Conservation (phyloP, 2,888 invertebrate genomes). For the Athripsodes cinereus region DNA sequence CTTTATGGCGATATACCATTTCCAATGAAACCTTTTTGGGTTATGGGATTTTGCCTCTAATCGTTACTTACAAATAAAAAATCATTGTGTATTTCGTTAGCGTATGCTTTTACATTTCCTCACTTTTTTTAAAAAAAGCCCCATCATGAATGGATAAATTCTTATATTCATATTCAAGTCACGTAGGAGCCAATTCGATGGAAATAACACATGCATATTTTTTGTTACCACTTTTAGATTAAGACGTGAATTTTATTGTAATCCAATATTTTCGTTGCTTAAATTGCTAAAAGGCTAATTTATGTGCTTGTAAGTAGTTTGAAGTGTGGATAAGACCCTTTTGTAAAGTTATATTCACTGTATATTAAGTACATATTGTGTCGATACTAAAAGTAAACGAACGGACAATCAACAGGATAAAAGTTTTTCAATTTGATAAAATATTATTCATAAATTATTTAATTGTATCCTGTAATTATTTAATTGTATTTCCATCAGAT, state of each 20-base stretch:
- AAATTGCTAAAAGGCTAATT: no score
- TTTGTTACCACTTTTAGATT: neutral
- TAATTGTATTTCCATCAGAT: no score
- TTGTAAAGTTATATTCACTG: no score
- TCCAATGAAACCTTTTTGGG: neutral
- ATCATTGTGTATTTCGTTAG: neutral
- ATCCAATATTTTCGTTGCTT: neutral
- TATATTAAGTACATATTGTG: no score
- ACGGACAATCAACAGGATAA: no score
- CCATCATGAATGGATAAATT: neutral
- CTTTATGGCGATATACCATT: neutral
- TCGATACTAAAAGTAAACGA: no score
- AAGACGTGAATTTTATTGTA: neutral
- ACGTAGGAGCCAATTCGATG: neutral
- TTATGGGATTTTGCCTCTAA: neutral
- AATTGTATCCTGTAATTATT: no score
- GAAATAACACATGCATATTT: neutral
- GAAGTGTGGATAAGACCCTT: no score
- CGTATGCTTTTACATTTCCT: neutral
- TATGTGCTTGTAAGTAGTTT: no score
- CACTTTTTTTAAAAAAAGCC: neutral
- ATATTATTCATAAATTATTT: no score
- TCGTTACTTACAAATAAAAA: neutral
- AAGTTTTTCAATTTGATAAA: no score
- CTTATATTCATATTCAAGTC: neutral